phyloP scores from a whole-genome alignment of 2,797 vertebrate genomes.

The Tolypeutes matacus region DNA sequence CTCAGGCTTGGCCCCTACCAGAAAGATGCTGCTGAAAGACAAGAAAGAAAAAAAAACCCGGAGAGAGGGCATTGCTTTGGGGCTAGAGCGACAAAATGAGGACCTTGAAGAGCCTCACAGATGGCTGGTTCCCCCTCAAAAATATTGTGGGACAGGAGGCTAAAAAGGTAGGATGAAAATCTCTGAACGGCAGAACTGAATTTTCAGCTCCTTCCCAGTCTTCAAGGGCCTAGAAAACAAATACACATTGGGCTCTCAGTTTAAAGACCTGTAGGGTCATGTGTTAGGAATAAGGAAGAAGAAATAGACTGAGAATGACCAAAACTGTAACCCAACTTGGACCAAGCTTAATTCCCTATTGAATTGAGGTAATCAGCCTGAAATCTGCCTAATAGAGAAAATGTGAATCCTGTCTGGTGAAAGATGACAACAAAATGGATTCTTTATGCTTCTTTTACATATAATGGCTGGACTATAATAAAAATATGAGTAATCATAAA shows the following conservation, averaged over 20 bases:
- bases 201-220: background rate
- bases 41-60: background rate
- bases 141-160: background rate
- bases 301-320: background rate
- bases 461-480: background rate
- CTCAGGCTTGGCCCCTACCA: background rate
- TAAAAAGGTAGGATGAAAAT: background rate
- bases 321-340: background rate
- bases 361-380: background rate
- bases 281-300: background rate
- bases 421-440: background rate
- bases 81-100: background rate
- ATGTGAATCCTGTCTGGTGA: background rate
- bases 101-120: background rate
- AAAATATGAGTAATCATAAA: conserved; percentile 22
- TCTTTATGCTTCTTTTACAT: background rate
- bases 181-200: background rate
- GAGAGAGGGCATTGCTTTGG: background rate
- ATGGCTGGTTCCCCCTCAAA: background rate
- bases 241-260: background rate
- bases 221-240: background rate
- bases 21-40: background rate
- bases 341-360: background rate
- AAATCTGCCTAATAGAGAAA: background rate
- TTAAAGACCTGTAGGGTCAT: background rate